phyloP scores from a whole-genome alignment of 2,797 vertebrate species.

The Ispidina picta region DNA sequence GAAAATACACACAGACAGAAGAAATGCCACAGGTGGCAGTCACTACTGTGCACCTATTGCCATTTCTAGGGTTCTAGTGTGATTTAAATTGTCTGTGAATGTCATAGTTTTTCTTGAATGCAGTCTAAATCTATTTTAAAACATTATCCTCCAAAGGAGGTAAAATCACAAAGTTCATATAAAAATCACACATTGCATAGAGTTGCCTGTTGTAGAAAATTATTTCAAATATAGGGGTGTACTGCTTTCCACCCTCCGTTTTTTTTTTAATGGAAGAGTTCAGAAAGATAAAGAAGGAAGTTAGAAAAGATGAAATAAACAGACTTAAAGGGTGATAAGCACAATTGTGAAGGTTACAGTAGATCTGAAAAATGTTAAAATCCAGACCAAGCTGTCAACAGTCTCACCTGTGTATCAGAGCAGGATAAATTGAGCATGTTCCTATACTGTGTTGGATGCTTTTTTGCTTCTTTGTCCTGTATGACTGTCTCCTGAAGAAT shows the following conservation, averaged over 20 bases:
- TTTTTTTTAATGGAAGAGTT: not conserved
- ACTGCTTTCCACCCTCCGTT: not conserved
- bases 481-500: not conserved
- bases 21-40: too few species aligned
- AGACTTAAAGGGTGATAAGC: not conserved
- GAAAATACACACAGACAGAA: too few species aligned
- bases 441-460: not conserved
- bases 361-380: not conserved
- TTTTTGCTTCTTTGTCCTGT: not conserved
- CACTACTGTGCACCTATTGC: too few species aligned
- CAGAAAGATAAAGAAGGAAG: not conserved
- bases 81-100: too few species aligned
- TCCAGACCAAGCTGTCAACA: not conserved
- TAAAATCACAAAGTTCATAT: too few species aligned
- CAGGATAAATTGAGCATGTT: not conserved
- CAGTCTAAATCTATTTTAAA: too few species aligned
- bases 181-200: too few species aligned
- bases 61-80: too few species aligned
- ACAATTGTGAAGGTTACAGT: not conserved
- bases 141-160: too few species aligned
- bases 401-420: not conserved
- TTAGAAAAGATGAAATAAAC: not conserved
- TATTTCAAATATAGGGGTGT: not conserved
- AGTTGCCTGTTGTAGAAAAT: not conserved
- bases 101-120: too few species aligned